phyloP scores from a whole-genome alignment of 2,888 invertebrate genomes.

The Philopedon plagiatum region DNA sequence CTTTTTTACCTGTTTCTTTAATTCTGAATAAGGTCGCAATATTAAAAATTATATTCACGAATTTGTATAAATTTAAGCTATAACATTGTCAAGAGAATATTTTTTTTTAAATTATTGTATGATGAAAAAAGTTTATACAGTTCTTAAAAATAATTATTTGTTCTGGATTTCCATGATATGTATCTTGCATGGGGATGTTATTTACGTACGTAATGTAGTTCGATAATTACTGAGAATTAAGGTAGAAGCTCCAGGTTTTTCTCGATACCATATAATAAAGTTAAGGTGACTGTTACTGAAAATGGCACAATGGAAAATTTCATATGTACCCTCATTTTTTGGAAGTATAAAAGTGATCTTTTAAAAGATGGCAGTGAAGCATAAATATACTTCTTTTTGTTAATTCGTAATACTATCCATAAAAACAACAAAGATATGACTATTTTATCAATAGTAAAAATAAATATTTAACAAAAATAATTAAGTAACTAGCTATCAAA shows the following conservation, averaged over 20 bases:
- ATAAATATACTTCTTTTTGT: conserved; percentile 50
- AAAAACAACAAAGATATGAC: conserved; percentile 56
- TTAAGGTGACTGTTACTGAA: conserved; percentile 44
- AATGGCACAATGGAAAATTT: conserved; percentile 36
- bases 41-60: too few relatives aligned
- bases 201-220: background rate
- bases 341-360: conserved; percentile 50
- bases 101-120: too few relatives aligned
- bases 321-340: conserved; percentile 30
- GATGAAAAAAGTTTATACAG: too few relatives aligned
- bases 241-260: background rate
- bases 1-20: too few relatives aligned
- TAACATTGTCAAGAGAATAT: too few relatives aligned
- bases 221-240: background rate
- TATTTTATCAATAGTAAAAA: conserved; percentile 55
- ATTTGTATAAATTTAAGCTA: too few relatives aligned
- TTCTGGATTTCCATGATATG: background rate
- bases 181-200: too few relatives aligned
- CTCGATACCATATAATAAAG: background rate
- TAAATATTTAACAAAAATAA: conserved; percentile 52
- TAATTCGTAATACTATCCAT: conserved; percentile 52
- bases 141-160: background rate
- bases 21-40: too few relatives aligned
- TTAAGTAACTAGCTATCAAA: conserved; percentile 54
- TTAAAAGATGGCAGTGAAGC: conserved; percentile 58